phyloP scores from a whole-genome alignment of 1,140 invertebrate species.

The Drosophila albomicans region DNA sequence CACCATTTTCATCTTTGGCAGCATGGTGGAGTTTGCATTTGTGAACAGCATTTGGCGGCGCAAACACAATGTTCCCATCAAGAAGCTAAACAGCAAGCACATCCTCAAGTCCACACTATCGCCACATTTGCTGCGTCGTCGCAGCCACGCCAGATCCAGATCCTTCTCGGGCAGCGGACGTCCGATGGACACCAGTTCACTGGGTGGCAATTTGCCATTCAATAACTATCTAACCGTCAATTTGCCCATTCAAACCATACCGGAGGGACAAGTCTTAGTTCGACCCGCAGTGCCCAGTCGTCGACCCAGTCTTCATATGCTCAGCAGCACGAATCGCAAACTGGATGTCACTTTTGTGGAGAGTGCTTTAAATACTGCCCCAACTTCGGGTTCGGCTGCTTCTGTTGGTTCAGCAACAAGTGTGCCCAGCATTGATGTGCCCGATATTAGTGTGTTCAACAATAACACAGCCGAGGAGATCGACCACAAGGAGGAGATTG shows the following conservation, averaged over 20 bases:
- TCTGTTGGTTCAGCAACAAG: not conserved
- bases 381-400: constrained; percentile 3
- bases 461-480: constrained; percentile 40
- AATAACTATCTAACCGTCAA: constrained; percentile 80
- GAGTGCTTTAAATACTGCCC: constrained; percentile 39
- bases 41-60: constrained; percentile 95
- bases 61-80: constrained; percentile 92
- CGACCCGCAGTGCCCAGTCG: not conserved
- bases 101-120: constrained; percentile 93
- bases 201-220: constrained; percentile 66
- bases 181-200: constrained; percentile 84
- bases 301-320: constrained; percentile 16
- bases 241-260: constrained; percentile 74
- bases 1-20: constrained; percentile 93
- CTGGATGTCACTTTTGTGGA: constrained; percentile 66
- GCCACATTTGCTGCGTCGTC: constrained; percentile 89
- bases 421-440: constrained; percentile 14
- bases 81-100: constrained; percentile 93
- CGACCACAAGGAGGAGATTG: constrained; percentile 48
- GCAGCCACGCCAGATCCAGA: constrained; percentile 88
- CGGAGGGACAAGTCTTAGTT: constrained; percentile 59
- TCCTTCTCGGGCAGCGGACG: constrained; percentile 90
- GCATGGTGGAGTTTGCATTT: constrained; percentile 95
- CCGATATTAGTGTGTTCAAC: constrained; percentile 21
- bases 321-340: constrained; percentile 40